Percentiles rank a stretch among this genome's conserved stretches.
phyloP scores from a whole-genome alignment of 2,797 vertebrate genomes.

The Liasis olivaceus region DNA sequence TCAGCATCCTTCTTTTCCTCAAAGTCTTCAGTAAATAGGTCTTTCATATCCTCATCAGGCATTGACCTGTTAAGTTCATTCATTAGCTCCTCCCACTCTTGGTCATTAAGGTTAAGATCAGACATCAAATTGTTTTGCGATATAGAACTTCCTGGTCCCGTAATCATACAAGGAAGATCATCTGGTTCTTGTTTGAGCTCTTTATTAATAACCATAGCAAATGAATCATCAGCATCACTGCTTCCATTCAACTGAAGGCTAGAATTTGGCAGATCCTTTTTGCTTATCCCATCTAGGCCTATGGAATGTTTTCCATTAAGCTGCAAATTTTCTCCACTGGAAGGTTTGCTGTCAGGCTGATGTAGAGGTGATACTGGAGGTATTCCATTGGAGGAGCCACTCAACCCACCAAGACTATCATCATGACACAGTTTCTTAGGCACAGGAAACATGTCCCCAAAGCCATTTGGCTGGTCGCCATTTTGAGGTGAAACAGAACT shows the following conservation, averaged over 20 bases:
- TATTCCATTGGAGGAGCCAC: conserved; percentile 81
- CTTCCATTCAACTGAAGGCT: conserved; percentile 74
- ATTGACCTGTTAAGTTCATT: conserved; percentile 96
- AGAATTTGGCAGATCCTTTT: conserved; percentile 73
- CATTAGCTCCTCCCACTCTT: conserved; percentile 98
- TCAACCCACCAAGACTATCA: conserved; percentile 71
- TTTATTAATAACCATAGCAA: conserved; percentile 81
- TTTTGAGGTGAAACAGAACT: conserved; percentile 85
- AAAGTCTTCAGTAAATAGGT: conserved; percentile 93
- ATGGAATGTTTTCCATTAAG: conserved; percentile 79
- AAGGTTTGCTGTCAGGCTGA: conserved; percentile 85
- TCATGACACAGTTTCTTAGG: conserved; percentile 89
- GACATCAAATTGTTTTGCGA: conserved; percentile 90
- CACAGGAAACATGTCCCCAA: conserved; percentile 83
- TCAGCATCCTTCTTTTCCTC: conserved; percentile 94
- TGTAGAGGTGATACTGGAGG: conserved; percentile 80
- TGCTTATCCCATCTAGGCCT: conserved; percentile 73
- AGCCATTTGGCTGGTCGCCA: conserved; percentile 89
- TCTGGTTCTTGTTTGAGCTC: conserved; percentile 97
- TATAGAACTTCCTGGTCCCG: conserved; percentile 82
- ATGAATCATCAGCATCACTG: conserved; percentile 75
- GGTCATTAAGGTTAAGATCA: conserved; percentile 96
- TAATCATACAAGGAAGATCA: conserved; percentile 89
- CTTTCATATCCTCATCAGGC: conserved; percentile 95
- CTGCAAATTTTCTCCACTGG: conserved; percentile 73